Evolutionary conservation across 2,888 invertebrate genomes (phyloP).

Genomic region (Corbicula japonica): DNA sequence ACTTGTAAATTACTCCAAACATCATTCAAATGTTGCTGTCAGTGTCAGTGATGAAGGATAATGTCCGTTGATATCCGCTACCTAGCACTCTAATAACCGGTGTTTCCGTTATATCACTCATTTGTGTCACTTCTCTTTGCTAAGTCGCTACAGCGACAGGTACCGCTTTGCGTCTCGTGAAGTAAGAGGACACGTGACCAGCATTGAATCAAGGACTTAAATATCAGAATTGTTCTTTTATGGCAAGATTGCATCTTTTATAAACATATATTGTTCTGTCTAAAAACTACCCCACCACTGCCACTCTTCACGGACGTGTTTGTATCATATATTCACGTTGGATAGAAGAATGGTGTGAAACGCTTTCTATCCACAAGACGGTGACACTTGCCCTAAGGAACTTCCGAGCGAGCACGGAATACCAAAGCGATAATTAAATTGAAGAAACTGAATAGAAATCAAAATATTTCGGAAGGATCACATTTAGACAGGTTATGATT

Average conservation of each 20-base stretch:
- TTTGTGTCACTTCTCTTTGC: slow-evolving; percentile 34
- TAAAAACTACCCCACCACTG: too few species aligned
- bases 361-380: not conserved
- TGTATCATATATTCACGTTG: too few species aligned
- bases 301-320: too few species aligned
- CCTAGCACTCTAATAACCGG: slow-evolving; percentile 38
- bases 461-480: slow-evolving; percentile 52
- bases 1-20: not conserved
- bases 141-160: too few species aligned
- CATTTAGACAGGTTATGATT: slow-evolving; percentile 21
- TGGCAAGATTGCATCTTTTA: too few species aligned
- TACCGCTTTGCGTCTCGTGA: too few species aligned
- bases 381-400: slow-evolving; percentile 14
- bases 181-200: too few species aligned
- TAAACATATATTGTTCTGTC: too few species aligned
- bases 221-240: too few species aligned
- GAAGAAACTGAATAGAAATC: slow-evolving; percentile 37
- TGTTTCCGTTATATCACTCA: slow-evolving; percentile 56
- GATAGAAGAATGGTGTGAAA: too few species aligned
- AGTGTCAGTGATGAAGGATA: slow-evolving; percentile 42
- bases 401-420: not conserved
- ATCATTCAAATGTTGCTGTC: slow-evolving; percentile 21
- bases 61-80: slow-evolving; percentile 44
- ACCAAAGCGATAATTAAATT: slow-evolving; percentile 15
- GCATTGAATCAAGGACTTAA: too few species aligned